Conservation (phyloP, 2,888 invertebrate genomes). For the Malthinus seriepunctatus region DNA sequence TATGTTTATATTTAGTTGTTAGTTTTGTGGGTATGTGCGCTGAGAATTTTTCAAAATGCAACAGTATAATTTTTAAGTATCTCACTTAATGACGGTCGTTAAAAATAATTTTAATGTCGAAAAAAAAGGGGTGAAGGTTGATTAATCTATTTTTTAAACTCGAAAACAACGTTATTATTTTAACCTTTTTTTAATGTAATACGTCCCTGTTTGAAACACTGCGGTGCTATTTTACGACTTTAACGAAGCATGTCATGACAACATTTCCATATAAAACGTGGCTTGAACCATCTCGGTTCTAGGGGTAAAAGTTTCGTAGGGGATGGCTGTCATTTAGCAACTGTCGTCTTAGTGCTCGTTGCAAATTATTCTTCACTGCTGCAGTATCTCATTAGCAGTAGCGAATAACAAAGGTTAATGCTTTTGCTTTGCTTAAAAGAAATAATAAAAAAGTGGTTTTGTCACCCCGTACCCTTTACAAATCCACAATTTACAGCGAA, state of each 20-base stretch:
- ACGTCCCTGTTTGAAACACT: conserved; percentile 48
- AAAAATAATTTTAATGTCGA: conserved; percentile 43
- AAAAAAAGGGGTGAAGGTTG: conserved; percentile 47
- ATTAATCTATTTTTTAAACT: conserved; percentile 50
- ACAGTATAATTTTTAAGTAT: no score
- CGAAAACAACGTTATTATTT: conserved; percentile 53
- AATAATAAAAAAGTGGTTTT: conserved; percentile 3
- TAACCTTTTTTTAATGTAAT: conserved; percentile 48
- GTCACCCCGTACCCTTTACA: conserved; percentile 17
- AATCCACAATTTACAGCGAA: conserved; percentile 17
- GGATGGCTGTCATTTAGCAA: conserved; percentile 48
- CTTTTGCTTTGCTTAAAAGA: conserved; percentile 24
- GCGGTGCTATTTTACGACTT: conserved; percentile 52
- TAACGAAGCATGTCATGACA: conserved; percentile 53
- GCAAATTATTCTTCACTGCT: conserved; percentile 44
- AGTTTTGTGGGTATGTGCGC: no score
- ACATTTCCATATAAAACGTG: conserved; percentile 45
- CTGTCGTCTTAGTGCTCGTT: conserved; percentile 42
- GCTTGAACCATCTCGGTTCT: conserved; percentile 35
- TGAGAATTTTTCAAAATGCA: no score
- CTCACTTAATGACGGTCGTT: no score
- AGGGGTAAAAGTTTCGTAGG: conserved; percentile 41
- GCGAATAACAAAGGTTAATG: conserved; percentile 29
- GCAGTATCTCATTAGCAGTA: conserved; percentile 30
- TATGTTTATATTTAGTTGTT: no score